Evolutionary conservation across 2,797 vertebrate species (phyloP), one percentile per base, ranked within the genome.

Genomic region (Sebastes variabilis): DNA sequence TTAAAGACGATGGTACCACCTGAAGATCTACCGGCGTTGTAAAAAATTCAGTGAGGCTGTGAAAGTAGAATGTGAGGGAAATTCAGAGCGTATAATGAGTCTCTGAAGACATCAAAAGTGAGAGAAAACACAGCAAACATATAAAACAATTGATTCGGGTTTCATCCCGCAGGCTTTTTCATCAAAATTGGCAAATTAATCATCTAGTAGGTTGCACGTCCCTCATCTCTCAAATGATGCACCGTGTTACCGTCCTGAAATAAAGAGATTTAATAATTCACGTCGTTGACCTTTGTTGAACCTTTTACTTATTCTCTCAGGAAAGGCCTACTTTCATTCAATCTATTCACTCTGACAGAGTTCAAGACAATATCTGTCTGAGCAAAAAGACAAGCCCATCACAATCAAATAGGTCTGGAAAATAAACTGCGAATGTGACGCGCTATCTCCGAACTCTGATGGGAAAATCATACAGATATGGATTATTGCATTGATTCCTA

Each of bases 221-320:
- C 59, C 55, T 77, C 72, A 38, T 81, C 61, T 83, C 68, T 83
- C 61, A 70, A 70, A 89, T 79, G 75, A 79, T 76, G 74, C 75
- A 86, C 46, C n/a, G 12, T 58, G 79, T 81, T 87, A 80, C 76
- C 52, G 27, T 13, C 59, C 75, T 0, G 12, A 55, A 75, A 90
- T 72, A 73, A 81, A 83, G 73, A 68, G 46, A 84, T 88, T 90
- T 56, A 91, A 92, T 93, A 85, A 94, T 94, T 93, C 75, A 93
- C 76, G 55, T 36, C 49, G 24, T 8, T 87, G 86, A 90, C 89
- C 90, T 89, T 88, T 88, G 73, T 65, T 84, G 86, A 87, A 87
- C 88, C 79, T 83, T 85, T 84, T 55, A 76, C 68, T 83, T 76
- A 54, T 72, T 88, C 82, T 87, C 79, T 59, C 60, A 75, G 85